phyloP scores from a whole-genome alignment of 2,888 invertebrate genomes.

The Conus canariensis region DNA sequence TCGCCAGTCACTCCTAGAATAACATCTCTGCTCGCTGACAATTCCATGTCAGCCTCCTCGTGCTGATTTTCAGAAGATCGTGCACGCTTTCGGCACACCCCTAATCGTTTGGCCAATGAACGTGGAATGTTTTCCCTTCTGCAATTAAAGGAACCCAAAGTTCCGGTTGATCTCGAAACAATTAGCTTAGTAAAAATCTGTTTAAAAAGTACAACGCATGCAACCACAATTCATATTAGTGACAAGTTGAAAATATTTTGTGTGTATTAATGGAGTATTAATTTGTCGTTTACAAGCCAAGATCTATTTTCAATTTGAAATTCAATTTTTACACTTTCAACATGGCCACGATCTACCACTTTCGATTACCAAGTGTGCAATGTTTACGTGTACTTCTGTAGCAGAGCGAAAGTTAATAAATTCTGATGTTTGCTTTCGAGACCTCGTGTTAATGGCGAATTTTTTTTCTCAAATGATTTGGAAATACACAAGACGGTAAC shows the following conservation, averaged over 20 bases:
- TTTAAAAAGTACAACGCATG: not conserved
- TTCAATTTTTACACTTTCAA: not conserved
- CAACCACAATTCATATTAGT: not conserved
- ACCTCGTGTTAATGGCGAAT: too few relatives aligned
- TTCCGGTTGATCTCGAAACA: constrained; percentile 3
- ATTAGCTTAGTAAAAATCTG: not conserved
- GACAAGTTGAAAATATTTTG: not conserved
- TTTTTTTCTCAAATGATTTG: too few relatives aligned
- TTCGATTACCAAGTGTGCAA: not conserved
- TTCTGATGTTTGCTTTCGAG: too few relatives aligned
- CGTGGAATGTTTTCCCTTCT: not conserved
- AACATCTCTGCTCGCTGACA: not conserved
- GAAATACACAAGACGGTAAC: too few relatives aligned
- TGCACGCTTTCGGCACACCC: too few relatives aligned
- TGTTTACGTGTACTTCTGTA: not conserved
- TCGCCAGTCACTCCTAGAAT: constrained; percentile 28
- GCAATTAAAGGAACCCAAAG: not conserved
- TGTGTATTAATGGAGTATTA: not conserved
- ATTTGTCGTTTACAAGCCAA: not conserved
- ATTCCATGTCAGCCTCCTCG: not conserved
- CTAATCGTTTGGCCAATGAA: too few relatives aligned
- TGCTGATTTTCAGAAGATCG: not conserved
- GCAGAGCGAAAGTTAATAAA: not conserved
- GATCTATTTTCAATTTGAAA: not conserved
- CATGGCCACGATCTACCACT: constrained; percentile 11